Evolutionary conservation across 2,113 vertebrate genomes (phyloP).

Genomic region (Tachuris rubrigastra): DNA sequence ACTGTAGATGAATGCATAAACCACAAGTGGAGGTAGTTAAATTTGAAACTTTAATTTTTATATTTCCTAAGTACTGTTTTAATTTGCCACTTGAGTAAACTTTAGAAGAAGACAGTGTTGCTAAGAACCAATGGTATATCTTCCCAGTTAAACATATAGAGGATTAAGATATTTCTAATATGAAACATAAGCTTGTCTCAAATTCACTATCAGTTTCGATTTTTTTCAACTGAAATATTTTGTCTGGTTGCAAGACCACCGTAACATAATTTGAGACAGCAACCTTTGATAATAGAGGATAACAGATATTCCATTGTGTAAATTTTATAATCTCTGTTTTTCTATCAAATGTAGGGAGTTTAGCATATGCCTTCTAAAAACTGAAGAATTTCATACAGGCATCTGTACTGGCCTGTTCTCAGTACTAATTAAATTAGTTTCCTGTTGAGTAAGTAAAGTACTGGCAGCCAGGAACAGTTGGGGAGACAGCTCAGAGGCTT

Average conservation of each 20-base stretch:
- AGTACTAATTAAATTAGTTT: conserved; percentile 66
- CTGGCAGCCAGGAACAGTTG: conserved; percentile 46
- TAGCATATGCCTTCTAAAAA: conserved; percentile 14
- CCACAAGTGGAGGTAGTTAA: neutral
- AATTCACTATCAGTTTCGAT: neutral
- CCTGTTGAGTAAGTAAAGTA: conserved; percentile 58
- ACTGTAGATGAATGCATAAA: neutral
- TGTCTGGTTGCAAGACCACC: neutral
- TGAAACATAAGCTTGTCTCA: neutral
- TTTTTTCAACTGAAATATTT: conserved; percentile 13
- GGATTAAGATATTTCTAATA: neutral
- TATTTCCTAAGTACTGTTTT: neutral
- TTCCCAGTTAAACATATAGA: neutral
- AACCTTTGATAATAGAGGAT: conserved; percentile 11
- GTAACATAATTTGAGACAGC: neutral
- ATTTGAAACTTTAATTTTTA: neutral
- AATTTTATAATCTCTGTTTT: conserved; percentile 21
- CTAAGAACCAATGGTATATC: neutral
- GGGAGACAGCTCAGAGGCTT: conserved; percentile 42
- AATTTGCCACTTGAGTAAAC: neutral
- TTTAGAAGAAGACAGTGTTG: neutral
- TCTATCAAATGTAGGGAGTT: neutral
- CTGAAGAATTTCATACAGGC: conserved; percentile 12
- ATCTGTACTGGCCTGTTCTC: conserved; percentile 38
- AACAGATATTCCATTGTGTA: conserved; percentile 14